Conservation (phyloP, 37 sponge, comb jelly and placozoan species). For the Halichondria panicea region DNA sequence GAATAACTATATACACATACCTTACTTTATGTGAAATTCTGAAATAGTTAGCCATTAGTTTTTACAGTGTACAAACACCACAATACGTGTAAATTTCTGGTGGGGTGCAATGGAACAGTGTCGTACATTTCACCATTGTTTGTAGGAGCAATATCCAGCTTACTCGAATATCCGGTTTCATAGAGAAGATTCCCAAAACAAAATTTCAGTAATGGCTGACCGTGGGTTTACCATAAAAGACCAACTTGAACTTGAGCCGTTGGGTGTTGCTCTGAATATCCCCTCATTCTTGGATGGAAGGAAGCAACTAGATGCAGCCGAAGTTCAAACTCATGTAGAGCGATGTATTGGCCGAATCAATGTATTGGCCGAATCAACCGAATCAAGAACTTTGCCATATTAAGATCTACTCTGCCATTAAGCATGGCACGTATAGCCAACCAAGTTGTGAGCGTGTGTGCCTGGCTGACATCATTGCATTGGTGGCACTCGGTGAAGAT, state of each 20-base stretch:
- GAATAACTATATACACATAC: too few species aligned
- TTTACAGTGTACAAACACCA: constrained; percentile 74
- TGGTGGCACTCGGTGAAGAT: too few species aligned
- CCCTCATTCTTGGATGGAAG: constrained; percentile 61
- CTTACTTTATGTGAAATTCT: too few species aligned
- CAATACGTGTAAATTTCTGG: constrained; percentile 53
- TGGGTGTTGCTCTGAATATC: constrained; percentile 47
- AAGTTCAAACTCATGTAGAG: constrained; percentile 65
- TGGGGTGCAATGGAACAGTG: constrained; percentile 44
- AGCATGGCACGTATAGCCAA: constrained; percentile 41
- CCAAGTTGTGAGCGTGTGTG: constrained; percentile 62
- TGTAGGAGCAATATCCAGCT: constrained; percentile 54
- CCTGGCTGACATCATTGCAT: constrained; percentile 24
- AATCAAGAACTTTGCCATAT: too few species aligned
- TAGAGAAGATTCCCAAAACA: constrained; percentile 4
- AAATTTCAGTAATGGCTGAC: constrained; percentile 51
- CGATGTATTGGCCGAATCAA: constrained; percentile 40
- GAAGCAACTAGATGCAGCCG: constrained; percentile 43
- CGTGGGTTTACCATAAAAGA: constrained; percentile 62
- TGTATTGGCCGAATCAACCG: too few species aligned
- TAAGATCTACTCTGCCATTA: too few species aligned
- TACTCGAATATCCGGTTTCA: constrained; percentile 20
- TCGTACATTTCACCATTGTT: constrained; percentile 35
- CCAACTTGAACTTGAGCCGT: constrained; percentile 20
- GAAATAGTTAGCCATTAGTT: too few species aligned